Percentiles rank a stretch among this genome's conserved stretches.
These are phyloP conservation scores for Zootoca vivipara DNA, from an alignment of 2,113 vertebrate species.

Conservation along the genomic window DNA sequence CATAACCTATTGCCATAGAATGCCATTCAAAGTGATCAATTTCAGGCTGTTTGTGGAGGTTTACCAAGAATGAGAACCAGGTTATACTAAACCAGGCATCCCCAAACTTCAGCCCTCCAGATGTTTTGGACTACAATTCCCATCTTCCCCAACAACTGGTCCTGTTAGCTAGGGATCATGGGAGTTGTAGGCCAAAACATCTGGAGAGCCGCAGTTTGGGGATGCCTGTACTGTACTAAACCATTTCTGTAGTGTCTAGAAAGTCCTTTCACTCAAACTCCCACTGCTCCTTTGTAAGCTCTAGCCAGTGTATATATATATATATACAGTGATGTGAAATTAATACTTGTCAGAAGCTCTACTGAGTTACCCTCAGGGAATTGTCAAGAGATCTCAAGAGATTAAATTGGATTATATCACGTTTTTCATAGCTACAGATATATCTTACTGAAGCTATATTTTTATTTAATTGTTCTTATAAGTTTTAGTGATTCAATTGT, in stretches of 20 bases:
- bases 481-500: background rate
- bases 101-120: no score
- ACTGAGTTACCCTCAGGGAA: background rate
- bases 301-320: background rate
- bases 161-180: no score
- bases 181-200: no score
- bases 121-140: no score
- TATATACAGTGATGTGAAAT: background rate
- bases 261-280: background rate
- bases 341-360: background rate
- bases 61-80: background rate
- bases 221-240: no score
- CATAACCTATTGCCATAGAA: background rate
- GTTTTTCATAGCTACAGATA: constrained; percentile 10
- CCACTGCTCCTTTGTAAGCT: background rate
- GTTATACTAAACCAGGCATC: background rate
- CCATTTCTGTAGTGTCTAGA: background rate
- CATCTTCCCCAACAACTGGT: no score
- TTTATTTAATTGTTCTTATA: background rate
- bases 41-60: background rate
- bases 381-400: background rate
- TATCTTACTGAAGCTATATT: background rate
- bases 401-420: background rate
- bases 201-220: no score
- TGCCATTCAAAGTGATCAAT: background rate